These are phyloP conservation scores for Petrocephalus schoutedeni DNA, from an alignment of 2,797 vertebrate species.

Conservation along the genomic window DNA sequence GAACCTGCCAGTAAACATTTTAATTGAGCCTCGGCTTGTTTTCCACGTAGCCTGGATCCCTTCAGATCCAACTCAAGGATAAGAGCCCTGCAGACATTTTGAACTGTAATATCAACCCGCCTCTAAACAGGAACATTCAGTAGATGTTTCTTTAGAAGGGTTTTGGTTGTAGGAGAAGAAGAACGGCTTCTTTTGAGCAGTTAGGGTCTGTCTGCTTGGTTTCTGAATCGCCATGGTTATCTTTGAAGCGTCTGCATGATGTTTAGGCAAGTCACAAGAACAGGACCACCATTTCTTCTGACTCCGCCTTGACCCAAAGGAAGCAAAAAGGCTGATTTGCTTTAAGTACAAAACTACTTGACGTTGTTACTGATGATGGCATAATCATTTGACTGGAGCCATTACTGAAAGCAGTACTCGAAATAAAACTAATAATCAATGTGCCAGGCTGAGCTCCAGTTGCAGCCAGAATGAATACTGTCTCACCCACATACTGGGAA, in stretches of 20 bases:
- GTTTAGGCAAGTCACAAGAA: background rate
- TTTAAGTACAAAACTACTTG: background rate
- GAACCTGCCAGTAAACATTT: conserved; percentile 17
- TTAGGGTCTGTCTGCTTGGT: background rate
- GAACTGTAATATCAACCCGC: background rate
- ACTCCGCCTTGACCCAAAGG: background rate
- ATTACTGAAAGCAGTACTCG: background rate
- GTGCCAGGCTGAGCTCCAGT: background rate
- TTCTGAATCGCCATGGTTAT: background rate
- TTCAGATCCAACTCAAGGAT: conserved; percentile 12
- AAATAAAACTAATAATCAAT: background rate
- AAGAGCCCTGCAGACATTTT: background rate
- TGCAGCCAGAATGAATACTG: background rate
- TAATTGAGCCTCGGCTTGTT: conserved; percentile 33
- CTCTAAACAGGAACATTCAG: background rate
- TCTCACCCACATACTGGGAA: too few relatives aligned
- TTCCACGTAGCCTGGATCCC: conserved; percentile 13
- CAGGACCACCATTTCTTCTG: background rate
- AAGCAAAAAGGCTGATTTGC: background rate
- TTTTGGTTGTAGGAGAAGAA: background rate
- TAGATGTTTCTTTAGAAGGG: background rate
- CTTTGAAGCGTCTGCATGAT: background rate
- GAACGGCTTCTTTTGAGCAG: background rate
- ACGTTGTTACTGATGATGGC: background rate
- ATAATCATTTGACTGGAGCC: background rate